Percentiles rank a stretch among this genome's conserved stretches.
Conservation (phyloP, 1,140 invertebrate species). For the honey bee (Apis mellifera) region Amel_HAv3.1 CM009935.2:13446001-13446500, state of each 20-base stretch:
- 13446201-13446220: slow-evolving; percentile 25
- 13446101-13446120: background rate
- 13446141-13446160: slow-evolving; percentile 25
- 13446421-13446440: background rate
- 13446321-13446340: slow-evolving; percentile 11
- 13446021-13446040: background rate
- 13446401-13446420: slow-evolving; percentile 6
- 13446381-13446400: background rate
- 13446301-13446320: slow-evolving; percentile 23
- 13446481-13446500: background rate
- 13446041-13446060: background rate
- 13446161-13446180: slow-evolving; percentile 37
- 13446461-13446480: background rate
- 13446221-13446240: background rate
- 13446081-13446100: slow-evolving; percentile 10
- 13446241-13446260: slow-evolving; percentile 11
- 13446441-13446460: background rate
- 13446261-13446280: slow-evolving; percentile 17
- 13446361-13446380: slow-evolving; percentile 37
- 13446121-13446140: background rate
- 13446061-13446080: slow-evolving; percentile 3
- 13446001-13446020: background rate
- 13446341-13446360: slow-evolving; percentile 22
- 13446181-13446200: slow-evolving; percentile 24
- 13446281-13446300: slow-evolving; percentile 18